phyloP scores from a whole-genome alignment of 1,140 invertebrate genomes.

The Neodiprion fabricii region DNA sequence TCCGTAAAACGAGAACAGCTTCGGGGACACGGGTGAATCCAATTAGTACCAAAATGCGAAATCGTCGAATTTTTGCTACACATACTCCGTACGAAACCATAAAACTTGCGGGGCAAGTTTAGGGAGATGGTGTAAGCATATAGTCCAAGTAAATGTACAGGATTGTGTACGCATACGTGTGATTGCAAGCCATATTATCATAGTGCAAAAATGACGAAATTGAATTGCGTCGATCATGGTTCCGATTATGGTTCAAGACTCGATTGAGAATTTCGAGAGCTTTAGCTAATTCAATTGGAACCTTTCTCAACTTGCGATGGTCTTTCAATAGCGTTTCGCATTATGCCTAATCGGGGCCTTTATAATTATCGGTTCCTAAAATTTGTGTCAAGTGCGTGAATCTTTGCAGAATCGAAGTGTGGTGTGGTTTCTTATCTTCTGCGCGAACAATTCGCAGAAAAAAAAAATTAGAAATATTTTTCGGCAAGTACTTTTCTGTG shows the following conservation, averaged over 20 bases:
- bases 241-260: not conserved
- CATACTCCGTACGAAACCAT: not conserved
- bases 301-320: not conserved
- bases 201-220: not conserved
- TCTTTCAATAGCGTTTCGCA: not conserved
- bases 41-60: not conserved
- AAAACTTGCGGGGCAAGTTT: too few relatives aligned
- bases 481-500: not conserved
- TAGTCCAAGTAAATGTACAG: not conserved
- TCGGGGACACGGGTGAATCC: not conserved
- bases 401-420: too few relatives aligned
- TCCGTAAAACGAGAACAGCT: not conserved
- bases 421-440: too few relatives aligned
- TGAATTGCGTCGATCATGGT: not conserved
- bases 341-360: too few relatives aligned
- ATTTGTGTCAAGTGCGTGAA: too few relatives aligned
- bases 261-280: not conserved
- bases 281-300: not conserved
- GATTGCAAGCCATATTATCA: not conserved
- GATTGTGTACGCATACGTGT: not conserved
- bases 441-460: too few relatives aligned
- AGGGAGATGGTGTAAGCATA: not conserved
- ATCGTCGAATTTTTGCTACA: not conserved
- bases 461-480: too few relatives aligned
- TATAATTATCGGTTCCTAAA: too few relatives aligned